Evolutionary conservation across 2,113 vertebrate species (phyloP).

Genomic region (Labeo rohita): DNA sequence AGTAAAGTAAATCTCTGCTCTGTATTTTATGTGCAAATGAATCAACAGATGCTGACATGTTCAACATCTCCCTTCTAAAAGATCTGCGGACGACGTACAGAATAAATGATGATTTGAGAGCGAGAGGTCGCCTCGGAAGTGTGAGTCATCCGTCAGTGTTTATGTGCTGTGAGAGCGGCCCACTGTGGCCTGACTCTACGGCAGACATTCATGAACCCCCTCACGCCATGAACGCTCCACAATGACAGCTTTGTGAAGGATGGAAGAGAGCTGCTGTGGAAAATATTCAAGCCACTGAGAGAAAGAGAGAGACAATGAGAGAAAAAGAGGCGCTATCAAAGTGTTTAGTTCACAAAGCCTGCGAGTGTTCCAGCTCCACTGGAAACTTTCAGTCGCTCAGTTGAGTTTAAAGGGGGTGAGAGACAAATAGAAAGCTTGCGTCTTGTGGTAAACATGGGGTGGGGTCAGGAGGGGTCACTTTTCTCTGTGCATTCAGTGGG

Average conservation of each 20-base stretch:
- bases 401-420: conserved; percentile 6
- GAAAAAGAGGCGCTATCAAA: conserved; percentile 49
- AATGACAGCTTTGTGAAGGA: conserved; percentile 57
- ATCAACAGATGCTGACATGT: neutral
- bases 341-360: conserved; percentile 53
- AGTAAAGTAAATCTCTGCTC: neutral
- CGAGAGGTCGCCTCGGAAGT: conserved; percentile 46
- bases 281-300: conserved; percentile 50
- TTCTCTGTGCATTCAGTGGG: conserved; percentile 46
- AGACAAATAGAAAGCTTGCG: conserved; percentile 9
- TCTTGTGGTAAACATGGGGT: conserved; percentile 46
- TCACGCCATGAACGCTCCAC: conserved; percentile 40
- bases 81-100: conserved; percentile 9
- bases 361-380: conserved; percentile 18
- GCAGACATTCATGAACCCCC: conserved; percentile 44
- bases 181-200: conserved; percentile 39
- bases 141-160: conserved; percentile 46
- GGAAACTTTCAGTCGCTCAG: conserved; percentile 36
- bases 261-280: conserved; percentile 44
- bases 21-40: neutral
- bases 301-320: conserved; percentile 24
- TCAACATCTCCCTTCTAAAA: neutral
- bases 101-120: conserved; percentile 39
- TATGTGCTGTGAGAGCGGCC: conserved; percentile 43
- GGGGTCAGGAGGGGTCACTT: conserved; percentile 44